Percentiles rank a stretch among this genome's conserved stretches.
Conservation (phyloP, 2,888 invertebrate species). For the Drosophila subquinaria region DNA sequence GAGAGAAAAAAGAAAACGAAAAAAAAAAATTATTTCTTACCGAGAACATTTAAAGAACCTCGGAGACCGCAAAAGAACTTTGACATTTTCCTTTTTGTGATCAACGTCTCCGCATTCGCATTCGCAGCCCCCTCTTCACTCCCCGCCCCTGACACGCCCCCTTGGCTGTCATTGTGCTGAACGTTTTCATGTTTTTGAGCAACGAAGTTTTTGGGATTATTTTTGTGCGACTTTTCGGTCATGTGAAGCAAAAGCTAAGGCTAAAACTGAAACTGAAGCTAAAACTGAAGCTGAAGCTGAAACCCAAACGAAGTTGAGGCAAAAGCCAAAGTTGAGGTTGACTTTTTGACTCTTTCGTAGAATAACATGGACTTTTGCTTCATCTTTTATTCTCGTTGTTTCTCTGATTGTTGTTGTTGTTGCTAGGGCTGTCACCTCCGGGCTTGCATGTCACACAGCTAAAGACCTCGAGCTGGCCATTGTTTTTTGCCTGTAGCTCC, state of each 20-base stretch:
- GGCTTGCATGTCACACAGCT: slow-evolving; percentile 62
- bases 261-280: slow-evolving; percentile 19
- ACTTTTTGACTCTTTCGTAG: slow-evolving; percentile 76
- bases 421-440: slow-evolving; percentile 57
- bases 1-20: slow-evolving; percentile 40
- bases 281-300: slow-evolving; percentile 22
- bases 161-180: slow-evolving; percentile 60
- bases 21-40: slow-evolving; percentile 46
- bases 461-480: slow-evolving; percentile 48
- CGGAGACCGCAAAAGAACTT: slow-evolving; percentile 77
- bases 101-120: slow-evolving; percentile 62
- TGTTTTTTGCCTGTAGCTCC: slow-evolving; percentile 37
- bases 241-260: slow-evolving; percentile 61
- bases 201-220: slow-evolving; percentile 77
- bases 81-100: slow-evolving; percentile 78
- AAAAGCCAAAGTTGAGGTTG: slow-evolving; percentile 61
- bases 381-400: slow-evolving; percentile 46
- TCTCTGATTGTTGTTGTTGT: slow-evolving; percentile 11
- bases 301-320: slow-evolving; percentile 28
- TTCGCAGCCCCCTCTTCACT: slow-evolving; percentile 25
- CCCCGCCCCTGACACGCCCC: slow-evolving; percentile 15
- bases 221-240: slow-evolving; percentile 74
- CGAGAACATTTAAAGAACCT: slow-evolving; percentile 78
- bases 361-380: slow-evolving; percentile 78
- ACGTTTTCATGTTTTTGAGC: slow-evolving; percentile 76